A percentile compares a stretch with the other conserved stretches of the same genome.
Evolutionary conservation across 2,113 vertebrate genomes (phyloP).

Genomic region (Upupa epops): DNA sequence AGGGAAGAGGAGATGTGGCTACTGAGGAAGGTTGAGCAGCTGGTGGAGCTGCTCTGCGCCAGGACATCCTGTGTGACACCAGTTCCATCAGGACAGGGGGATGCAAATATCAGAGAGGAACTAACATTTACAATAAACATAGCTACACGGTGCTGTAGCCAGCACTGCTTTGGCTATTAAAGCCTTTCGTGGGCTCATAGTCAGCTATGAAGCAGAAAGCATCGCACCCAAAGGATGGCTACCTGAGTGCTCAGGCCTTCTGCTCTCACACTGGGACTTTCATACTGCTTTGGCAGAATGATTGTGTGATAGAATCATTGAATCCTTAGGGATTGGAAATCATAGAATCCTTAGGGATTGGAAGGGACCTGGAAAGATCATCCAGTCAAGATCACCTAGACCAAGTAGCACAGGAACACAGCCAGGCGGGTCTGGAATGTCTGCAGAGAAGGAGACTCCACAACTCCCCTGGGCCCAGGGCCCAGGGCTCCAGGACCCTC

Average conservation of each 20-base stretch:
- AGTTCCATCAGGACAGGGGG: neutral
- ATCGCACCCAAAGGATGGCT: neutral
- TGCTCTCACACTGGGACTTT: neutral
- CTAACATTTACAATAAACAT: neutral
- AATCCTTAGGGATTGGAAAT: too few relatives aligned
- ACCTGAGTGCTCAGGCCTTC: neutral
- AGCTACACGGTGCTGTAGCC: neutral
- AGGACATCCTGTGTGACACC: neutral
- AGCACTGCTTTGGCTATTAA: neutral
- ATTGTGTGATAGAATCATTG: neutral
- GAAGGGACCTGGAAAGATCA: too few relatives aligned
- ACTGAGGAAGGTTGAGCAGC: neutral
- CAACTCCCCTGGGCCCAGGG: too few relatives aligned
- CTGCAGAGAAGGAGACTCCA: too few relatives aligned
- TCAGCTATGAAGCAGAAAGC: neutral
- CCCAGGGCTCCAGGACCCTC: too few relatives aligned
- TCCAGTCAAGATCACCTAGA: too few relatives aligned
- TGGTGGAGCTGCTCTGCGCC: neutral
- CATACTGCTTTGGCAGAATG: neutral
- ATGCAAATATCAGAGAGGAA: neutral
- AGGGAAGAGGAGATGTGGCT: neutral
- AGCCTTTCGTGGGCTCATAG: neutral
- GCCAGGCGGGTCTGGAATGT: too few relatives aligned
- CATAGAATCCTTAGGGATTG: too few relatives aligned
- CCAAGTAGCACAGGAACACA: too few relatives aligned